phyloP scores from a whole-genome alignment of 2,888 invertebrate species.

The Epinotia demarniana region DNA sequence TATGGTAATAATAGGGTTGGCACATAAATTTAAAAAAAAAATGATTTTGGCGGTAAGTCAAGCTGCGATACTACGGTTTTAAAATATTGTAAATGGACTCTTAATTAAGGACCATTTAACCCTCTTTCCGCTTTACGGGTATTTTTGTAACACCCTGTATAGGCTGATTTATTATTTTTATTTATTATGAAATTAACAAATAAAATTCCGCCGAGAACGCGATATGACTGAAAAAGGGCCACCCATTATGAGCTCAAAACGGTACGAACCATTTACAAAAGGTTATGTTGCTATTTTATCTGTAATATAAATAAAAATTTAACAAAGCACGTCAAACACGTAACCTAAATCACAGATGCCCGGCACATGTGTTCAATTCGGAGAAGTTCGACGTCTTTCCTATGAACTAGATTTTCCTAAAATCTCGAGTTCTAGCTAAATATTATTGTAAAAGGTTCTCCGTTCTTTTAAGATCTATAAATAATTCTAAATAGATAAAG shows the following conservation, averaged over 20 bases:
- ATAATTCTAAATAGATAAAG: not conserved
- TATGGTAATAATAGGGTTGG: too few relatives aligned
- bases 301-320: not conserved
- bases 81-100: too few relatives aligned
- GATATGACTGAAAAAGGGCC: not conserved
- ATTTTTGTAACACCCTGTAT: too few relatives aligned
- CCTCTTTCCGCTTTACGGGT: too few relatives aligned
- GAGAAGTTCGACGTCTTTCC: not conserved
- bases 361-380: slow-evolving; percentile 19
- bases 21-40: too few relatives aligned
- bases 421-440: slow-evolving; percentile 4
- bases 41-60: too few relatives aligned
- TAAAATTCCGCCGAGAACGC: not conserved
- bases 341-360: slow-evolving; percentile 4
- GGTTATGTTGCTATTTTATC: not conserved
- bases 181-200: too few relatives aligned
- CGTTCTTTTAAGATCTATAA: not conserved
- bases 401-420: slow-evolving; percentile 25
- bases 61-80: too few relatives aligned
- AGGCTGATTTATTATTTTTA: too few relatives aligned
- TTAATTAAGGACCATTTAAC: too few relatives aligned
- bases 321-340: not conserved
- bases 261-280: not conserved
- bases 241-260: not conserved
- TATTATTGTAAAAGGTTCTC: not conserved